phyloP scores from a whole-genome alignment of 2,797 vertebrate species.

The Acrocephalus scirpaceus region DNA sequence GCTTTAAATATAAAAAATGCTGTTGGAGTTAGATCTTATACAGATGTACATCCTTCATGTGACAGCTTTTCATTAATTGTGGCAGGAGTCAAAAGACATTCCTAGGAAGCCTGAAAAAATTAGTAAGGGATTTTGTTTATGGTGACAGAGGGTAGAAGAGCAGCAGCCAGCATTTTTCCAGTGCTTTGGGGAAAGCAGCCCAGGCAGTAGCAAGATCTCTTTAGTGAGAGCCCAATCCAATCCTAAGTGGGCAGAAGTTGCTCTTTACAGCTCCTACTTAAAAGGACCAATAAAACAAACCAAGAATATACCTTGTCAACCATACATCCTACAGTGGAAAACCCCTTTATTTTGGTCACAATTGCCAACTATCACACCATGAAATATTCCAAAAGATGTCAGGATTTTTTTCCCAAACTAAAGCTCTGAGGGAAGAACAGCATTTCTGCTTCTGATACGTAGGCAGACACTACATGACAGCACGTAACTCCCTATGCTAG shows the following conservation, averaged over 20 bases:
- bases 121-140: neutral
- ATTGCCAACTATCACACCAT: neutral
- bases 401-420: neutral
- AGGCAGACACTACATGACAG: neutral
- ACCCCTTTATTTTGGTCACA: neutral
- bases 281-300: neutral
- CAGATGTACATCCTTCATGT: neutral
- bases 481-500: neutral
- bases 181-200: neutral
- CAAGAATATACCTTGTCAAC: neutral
- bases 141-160: neutral
- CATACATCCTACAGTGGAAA: neutral
- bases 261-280: neutral
- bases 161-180: neutral
- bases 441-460: fast-evolving
- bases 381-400: neutral
- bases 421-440: neutral
- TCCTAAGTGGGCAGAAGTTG: neutral
- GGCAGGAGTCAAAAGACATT: neutral
- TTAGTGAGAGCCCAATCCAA: neutral
- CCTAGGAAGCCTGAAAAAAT: neutral
- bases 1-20: neutral
- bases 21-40: neutral
- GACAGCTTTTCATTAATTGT: neutral
- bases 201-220: neutral